phyloP scores from a whole-genome alignment of 2,888 invertebrate species.

The Odontocolon sp. region DNA sequence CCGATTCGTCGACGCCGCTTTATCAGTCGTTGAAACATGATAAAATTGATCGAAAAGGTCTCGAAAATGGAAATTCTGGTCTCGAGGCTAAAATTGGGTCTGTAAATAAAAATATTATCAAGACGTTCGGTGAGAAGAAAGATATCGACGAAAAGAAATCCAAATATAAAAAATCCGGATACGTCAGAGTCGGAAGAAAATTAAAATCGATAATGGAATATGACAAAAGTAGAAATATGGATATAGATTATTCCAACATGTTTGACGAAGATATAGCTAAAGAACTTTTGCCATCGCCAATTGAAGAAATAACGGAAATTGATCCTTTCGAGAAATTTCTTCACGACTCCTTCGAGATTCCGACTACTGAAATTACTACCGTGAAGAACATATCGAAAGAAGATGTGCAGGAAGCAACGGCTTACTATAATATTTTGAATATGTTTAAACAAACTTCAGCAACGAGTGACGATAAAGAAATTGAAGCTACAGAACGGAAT shows the following conservation, averaged over 20 bases:
- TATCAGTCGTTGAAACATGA: constrained; percentile 20
- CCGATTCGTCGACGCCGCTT: constrained; percentile 33
- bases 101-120: neutral
- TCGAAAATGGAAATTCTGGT: neutral
- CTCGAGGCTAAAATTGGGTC: neutral
- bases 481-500: too few species aligned
- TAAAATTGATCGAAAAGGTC: neutral
- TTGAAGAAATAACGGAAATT: constrained; percentile 8
- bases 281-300: constrained; percentile 14
- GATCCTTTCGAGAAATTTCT: neutral
- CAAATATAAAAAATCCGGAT: neutral
- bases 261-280: constrained; percentile 24
- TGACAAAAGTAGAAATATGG: neutral
- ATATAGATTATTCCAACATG: neutral
- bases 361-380: constrained; percentile 6
- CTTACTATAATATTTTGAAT: constrained; percentile 10
- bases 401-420: neutral
- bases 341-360: neutral
- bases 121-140: neutral
- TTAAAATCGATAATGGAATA: constrained; percentile 39
- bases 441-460: neutral
- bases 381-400: neutral
- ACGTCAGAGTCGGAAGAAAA: constrained; percentile 49
- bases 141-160: neutral
- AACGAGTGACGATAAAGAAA: too few species aligned